Conservation (phyloP, 2,113 vertebrate species). For the Macroglossus sobrinus region DNA sequence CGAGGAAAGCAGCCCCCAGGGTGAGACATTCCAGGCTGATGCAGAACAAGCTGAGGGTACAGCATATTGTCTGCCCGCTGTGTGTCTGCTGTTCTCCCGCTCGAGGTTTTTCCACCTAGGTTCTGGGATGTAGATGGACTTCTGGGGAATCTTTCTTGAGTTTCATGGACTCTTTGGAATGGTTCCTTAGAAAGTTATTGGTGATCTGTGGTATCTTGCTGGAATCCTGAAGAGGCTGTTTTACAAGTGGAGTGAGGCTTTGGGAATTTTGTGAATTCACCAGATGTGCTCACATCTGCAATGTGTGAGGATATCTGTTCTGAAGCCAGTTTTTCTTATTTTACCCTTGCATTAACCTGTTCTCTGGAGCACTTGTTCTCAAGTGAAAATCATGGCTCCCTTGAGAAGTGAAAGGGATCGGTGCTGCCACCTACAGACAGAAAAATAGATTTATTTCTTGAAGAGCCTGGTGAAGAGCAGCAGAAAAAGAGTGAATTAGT, state of each 20-base stretch:
- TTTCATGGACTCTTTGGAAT: not conserved
- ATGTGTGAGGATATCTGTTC: not conserved
- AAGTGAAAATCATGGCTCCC: not conserved
- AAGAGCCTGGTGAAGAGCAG: not conserved
- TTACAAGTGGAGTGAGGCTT: not conserved
- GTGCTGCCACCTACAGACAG: slow-evolving; percentile 71
- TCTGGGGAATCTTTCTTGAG: not conserved
- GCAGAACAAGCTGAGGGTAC: not conserved
- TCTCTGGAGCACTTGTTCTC: not conserved
- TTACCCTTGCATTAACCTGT: not conserved
- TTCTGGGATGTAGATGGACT: not conserved
- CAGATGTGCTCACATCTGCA: not conserved
- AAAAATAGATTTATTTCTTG: not conserved
- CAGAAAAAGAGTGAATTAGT: not conserved
- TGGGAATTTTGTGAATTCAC: not conserved
- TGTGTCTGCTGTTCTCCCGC: not conserved
- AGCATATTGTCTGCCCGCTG: not conserved
- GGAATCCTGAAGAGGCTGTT: not conserved
- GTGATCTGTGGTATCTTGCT: not conserved
- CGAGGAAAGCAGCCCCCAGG: not conserved
- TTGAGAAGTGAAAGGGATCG: not conserved
- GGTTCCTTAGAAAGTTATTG: not conserved
- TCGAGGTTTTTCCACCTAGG: not conserved
- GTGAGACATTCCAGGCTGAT: not conserved
- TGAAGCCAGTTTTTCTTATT: not conserved